phyloP scores from a whole-genome alignment of 2,888 invertebrate species.

The Pharmacophagus antenor region DNA sequence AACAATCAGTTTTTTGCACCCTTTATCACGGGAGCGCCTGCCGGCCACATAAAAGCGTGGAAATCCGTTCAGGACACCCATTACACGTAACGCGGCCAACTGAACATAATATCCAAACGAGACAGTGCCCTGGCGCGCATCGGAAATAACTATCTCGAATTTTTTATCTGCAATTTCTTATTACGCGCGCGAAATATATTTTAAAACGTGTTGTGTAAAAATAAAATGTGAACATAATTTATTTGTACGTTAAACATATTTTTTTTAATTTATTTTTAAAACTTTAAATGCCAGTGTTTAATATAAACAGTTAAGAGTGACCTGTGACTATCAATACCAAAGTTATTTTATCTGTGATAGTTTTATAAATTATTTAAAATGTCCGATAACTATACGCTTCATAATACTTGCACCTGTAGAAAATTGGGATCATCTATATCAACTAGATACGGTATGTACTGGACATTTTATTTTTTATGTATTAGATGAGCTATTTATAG shows the following conservation, averaged over 20 bases:
- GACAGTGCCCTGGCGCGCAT: slow-evolving; percentile 48
- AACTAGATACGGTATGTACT: slow-evolving; percentile 55
- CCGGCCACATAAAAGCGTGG: slow-evolving; percentile 73
- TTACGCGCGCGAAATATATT: slow-evolving; percentile 17
- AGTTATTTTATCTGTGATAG: slow-evolving; percentile 64
- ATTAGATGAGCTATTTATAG: background rate
- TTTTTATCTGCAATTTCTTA: slow-evolving; percentile 19
- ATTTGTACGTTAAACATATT: no score
- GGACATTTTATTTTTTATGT: background rate
- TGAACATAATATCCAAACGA: slow-evolving; percentile 62
- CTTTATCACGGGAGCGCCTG: slow-evolving; percentile 73
- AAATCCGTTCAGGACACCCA: slow-evolving; percentile 77
- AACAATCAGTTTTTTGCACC: slow-evolving; percentile 78
- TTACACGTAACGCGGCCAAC: slow-evolving; percentile 70
- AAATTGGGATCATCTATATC: slow-evolving; percentile 42
- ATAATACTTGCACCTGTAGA: slow-evolving; percentile 55
- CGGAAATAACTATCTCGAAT: slow-evolving; percentile 35
- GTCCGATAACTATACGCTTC: slow-evolving; percentile 53
- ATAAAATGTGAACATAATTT: slow-evolving; percentile 16
- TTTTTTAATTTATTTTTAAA: slow-evolving; percentile 11
- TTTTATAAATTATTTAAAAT: slow-evolving; percentile 49
- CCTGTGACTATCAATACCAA: slow-evolving; percentile 46
- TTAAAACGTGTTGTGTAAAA: slow-evolving; percentile 5
- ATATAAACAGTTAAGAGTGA: slow-evolving; percentile 38
- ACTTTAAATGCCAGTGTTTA: slow-evolving; percentile 53